Evolutionary conservation across 2,888 invertebrate species (phyloP).

Genomic region (Cosmia pyralina): DNA sequence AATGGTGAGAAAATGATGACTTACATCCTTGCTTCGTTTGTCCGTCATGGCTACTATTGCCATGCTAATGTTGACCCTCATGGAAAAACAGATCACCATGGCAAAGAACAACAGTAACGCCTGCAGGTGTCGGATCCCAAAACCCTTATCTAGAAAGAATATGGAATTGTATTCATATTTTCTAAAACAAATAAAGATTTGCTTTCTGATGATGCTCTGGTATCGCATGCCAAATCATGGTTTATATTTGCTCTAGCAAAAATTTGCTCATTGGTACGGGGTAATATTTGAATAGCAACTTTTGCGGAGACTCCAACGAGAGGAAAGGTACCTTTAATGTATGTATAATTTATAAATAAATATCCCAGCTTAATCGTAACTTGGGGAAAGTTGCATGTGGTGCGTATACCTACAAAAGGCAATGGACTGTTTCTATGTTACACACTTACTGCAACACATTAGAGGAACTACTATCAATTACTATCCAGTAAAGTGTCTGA

Average conservation of each 20-base stretch:
- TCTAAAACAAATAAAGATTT: neutral
- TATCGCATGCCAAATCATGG: neutral
- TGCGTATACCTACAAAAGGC: neutral
- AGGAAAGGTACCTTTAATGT: neutral
- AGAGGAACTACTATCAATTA: neutral
- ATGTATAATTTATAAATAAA: neutral
- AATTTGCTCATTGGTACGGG: neutral
- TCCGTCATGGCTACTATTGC: constrained; percentile 89
- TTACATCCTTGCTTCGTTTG: constrained; percentile 85
- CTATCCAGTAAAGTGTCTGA: constrained; percentile 4
- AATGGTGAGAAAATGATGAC: neutral
- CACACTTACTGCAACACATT: constrained; percentile 35
- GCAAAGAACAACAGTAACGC: constrained; percentile 90
- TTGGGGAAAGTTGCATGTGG: neutral
- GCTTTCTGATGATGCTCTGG: neutral
- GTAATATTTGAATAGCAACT: neutral
- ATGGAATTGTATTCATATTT: neutral
- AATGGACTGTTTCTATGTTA: neutral
- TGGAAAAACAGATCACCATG: constrained; percentile 90
- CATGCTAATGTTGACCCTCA: constrained; percentile 92
- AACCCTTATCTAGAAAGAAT: constrained; percentile 11
- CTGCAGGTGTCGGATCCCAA: constrained; percentile 89
- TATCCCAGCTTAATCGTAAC: neutral
- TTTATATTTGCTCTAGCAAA: neutral
- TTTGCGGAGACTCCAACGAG: neutral